phyloP scores from a whole-genome alignment of 1,140 invertebrate genomes.

The Brachionus paranguensis region DNA sequence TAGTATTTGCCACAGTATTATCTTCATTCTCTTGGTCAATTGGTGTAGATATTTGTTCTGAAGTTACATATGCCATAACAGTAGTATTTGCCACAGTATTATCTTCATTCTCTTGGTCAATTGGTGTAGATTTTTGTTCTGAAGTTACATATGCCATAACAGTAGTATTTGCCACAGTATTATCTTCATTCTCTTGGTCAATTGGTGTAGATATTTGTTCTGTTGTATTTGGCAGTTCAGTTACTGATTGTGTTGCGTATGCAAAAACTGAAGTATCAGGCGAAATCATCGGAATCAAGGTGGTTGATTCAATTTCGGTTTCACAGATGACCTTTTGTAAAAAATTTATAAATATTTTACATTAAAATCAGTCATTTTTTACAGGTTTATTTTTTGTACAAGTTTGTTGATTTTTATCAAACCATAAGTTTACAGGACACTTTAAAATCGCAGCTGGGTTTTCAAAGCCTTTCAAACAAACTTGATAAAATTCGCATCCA shows the following conservation, averaged over 20 bases:
- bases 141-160: background rate
- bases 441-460: background rate
- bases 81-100: background rate
- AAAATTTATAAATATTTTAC: background rate
- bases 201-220: background rate
- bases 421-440: background rate
- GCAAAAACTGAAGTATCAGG: background rate
- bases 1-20: background rate
- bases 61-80: background rate
- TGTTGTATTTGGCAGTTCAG: background rate
- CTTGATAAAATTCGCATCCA: slow-evolving; percentile 1
- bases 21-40: background rate
- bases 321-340: background rate
- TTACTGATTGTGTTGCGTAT: background rate
- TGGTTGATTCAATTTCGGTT: background rate
- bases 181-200: background rate
- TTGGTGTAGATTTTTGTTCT: background rate
- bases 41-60: background rate
- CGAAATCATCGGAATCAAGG: background rate
- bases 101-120: background rate
- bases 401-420: background rate
- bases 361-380: background rate
- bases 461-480: background rate
- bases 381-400: background rate
- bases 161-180: background rate